Evolutionary conservation across 2,888 invertebrate species (phyloP), one percentile per base, ranked within the genome.

Genomic region (Scelioninae gen. 1): DNA sequence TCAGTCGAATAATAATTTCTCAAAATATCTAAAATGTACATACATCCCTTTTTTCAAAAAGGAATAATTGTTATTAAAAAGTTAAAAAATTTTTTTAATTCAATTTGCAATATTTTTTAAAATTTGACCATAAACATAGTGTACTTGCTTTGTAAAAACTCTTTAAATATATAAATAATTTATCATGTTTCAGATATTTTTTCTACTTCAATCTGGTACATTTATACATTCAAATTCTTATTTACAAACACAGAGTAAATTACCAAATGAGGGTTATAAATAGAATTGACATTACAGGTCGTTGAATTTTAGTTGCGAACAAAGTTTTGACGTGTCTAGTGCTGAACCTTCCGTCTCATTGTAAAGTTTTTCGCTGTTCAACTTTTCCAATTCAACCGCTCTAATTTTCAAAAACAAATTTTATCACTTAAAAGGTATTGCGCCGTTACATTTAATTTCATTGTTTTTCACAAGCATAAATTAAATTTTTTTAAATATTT

Each of bases 281-380:
- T 71, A 78, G 55, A 56, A 78, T 63, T 77, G 62, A 77, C 63
- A 77, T 69, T 69, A 77, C 62, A 69, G 77, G 77, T 77, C 77
- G 60, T 40, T 69, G 77, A 69, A 77, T 77, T 77, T 69, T 47
- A 69, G 63, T 77, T 47, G 45, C 45, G 38, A 76, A 66, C 60
- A 66, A 76, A 66, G 15, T 60, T 76, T 23, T 66, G 58, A 76
- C 66, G 49, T 72, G 51, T 51, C 72, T 62, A 32, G 40, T 51
- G 53, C 60, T 40, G 60, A 60, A 60, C 5, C 58, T 40, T 32
- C 43, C 32, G 29, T 55, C 31, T 65, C 56, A 47, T 65, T 56
- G 63, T 65, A 15, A 55, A 65, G 23, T 74, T 55, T 56, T 47
- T 63, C 32, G 43, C 43, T 32, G 45, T 63, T 34, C 56, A 56